Evolutionary conservation across 2,888 invertebrate genomes (phyloP), one percentile per base, ranked within the genome.

Genomic region (Chrysomela aeneicollis): DNA sequence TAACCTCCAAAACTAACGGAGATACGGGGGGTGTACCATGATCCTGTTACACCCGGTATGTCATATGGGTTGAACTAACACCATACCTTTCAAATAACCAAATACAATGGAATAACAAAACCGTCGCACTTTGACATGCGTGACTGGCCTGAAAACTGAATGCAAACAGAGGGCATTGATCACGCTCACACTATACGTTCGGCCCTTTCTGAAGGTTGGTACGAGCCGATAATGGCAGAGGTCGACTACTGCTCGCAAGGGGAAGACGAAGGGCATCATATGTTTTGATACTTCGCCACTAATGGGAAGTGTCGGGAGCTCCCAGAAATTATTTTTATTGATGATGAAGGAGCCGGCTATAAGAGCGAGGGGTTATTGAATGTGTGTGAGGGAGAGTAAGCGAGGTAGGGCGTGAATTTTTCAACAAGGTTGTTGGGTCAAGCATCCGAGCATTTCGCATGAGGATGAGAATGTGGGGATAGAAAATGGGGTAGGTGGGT

Each of bases 181-280:
- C 64, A 57, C 60, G 61, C 17, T 52, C 57, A 62, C 65, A 66
- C 59, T 66, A 62, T n/a, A 66, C 53, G 59, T 54, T 59, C 55
- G 55, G 54, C 64, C 64, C 51, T 61, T 53, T 18, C 52, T 51
- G n/a, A 8, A 2, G 4, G 17, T 9, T n/a, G n/a, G n/a, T n/a
- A n/a, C n/a, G 32, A 6, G 26, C 26, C 54, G 54, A 35, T 54
- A 54, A 54, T 50, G 59, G 55, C 18, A 49, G 49, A 35, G 22
- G 2, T n/a, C n/a, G n/a, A n/a, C n/a, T n/a, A n/a, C n/a, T n/a
- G n/a, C n/a, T n/a, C n/a, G n/a, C n/a, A n/a, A n/a, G 47, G 22
- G 57, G 22, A 59, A 59, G 30, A 17, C 26, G 42, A 15, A 22
- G 5, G 42, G 62, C 57, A 50, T 15, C 58, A 35, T 30, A 46